Evolutionary conservation across 2,113 vertebrate species (phyloP), one percentile per base, ranked within the genome.

Genomic region (Sorex fumeus): DNA sequence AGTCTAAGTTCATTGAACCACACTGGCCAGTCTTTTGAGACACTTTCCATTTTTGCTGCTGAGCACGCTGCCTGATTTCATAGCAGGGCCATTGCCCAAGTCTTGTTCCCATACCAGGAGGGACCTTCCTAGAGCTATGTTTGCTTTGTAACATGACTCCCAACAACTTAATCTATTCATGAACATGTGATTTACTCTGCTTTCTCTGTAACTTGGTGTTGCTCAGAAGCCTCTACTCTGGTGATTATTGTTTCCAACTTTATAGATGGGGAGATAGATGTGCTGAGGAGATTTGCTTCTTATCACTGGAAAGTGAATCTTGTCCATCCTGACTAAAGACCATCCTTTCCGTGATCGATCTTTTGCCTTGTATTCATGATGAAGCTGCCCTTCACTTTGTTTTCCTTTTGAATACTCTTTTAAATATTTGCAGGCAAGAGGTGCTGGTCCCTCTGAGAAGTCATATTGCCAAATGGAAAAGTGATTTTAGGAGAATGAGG

Each of bases 11-110:
- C 25, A 66, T 8, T 30, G n/a, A 45, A 19, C 16, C 30, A 7
- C 2, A 7, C 8, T 43, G 8, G 10, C 3, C 43, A 34, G 30
- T 9, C 3, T 47, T 67, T 8, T 15, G 8, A 9, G 2, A 3
- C 0, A 0, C 11, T 25, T 1, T 74, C 2, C 21, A 0, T 70
- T 36, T 23, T 75, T 90, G 57, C 2, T 15, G 0, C 32, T 36
- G 5, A 36, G 1, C 0, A 1, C 27, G 13, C 53, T 47, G 18
- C 16, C 19, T 1, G 0, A 25, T 66, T 2, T 28, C 64, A 6
- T 40, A 25, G 2, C 8, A 2, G 30, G 34, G 12, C 12, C 21
- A 13, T 45, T 6, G 0, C 6, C 23, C 0, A 15, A 8, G 19
- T 13, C 40, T 85, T 74, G 23, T 92, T 88, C 25, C 40, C 28